Base-by-base conservation (phyloP, 2,888 invertebrate species). In the Liodrosophila aerea region DNA sequence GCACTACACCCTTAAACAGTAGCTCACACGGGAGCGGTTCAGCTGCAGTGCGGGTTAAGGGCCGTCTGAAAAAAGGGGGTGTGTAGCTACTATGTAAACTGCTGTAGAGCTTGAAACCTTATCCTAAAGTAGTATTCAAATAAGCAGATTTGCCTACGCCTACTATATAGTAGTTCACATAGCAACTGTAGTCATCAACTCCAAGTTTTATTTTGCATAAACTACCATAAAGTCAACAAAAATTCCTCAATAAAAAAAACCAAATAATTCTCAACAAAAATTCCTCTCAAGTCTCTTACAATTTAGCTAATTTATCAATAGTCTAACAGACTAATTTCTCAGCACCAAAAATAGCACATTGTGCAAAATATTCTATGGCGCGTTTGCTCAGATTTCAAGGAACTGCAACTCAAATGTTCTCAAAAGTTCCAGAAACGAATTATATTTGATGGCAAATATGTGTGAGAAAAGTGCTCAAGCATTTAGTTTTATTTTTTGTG, bases 381-480 rank as follows among this genome's bases (percentile, higher is more conserved):
- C 39, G 15, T 64, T 34, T 36, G n/a, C n/a, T n/a, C 12, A 40
- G 47, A 45, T 49, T 34, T 40, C 63, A 2, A 41, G 69, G 62
- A 64, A 68, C 44, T 53, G 12, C 22, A 15, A 62, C n/a, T n/a
- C n/a, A n/a, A n/a, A n/a, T n/a, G n/a, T n/a, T n/a, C n/a, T n/a
- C 2, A 12, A 41, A 47, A 51, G 30, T 66, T 57, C 57, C 46
- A 44, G 50, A 57, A 51, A 47, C 15, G 8, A 39, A 31, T 18
- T 53, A 15, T 27, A 47, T 12, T 34, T 16, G n/a, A 15, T 22
- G 8, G 30, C 44, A 43, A 33, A 57, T 44, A 22, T n/a, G 46
- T 69, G 64, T 59, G 71, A 53, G 39, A 60, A 71, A 58, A 50
- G 16, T 52, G 36, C 52, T 45, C 13, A 66, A 63, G 71, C 67